Evolutionary conservation across 2,797 vertebrate species (phyloP).

Genomic region (Erpetoichthys calabaricus): DNA sequence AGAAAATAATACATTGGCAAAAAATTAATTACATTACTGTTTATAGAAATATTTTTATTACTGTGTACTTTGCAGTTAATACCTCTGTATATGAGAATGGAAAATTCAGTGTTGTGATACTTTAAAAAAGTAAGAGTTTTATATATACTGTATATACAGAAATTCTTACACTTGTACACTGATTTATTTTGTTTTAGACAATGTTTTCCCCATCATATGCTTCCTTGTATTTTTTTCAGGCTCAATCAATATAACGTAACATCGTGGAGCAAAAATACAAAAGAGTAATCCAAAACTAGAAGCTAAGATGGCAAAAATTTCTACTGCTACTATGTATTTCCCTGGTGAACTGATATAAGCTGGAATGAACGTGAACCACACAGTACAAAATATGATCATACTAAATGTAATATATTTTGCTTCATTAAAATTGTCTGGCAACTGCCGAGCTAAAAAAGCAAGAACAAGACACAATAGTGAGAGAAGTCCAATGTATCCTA

Average conservation of each 20-base stretch:
- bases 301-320: conserved; percentile 28
- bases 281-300: conserved; percentile 26
- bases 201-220: no score
- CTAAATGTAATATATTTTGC: conserved; percentile 33
- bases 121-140: no score
- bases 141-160: no score
- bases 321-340: conserved; percentile 29
- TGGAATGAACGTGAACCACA: conserved; percentile 29
- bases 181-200: no score
- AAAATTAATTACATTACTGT: no score
- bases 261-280: conserved; percentile 30
- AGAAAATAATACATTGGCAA: no score
- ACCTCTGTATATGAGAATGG: no score
- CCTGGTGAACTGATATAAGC: conserved; percentile 31
- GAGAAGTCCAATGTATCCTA: conserved; percentile 27
- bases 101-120: no score
- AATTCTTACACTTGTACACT: no score
- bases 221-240: conserved; percentile 31
- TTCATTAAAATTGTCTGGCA: conserved; percentile 24
- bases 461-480: conserved; percentile 24
- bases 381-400: conserved; percentile 30
- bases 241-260: conserved; percentile 28
- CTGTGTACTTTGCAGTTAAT: no score
- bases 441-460: conserved; percentile 24
- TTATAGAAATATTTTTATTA: no score